Conservation (phyloP, 2,113 vertebrate genomes). For the Pterocles burchelli region DNA sequence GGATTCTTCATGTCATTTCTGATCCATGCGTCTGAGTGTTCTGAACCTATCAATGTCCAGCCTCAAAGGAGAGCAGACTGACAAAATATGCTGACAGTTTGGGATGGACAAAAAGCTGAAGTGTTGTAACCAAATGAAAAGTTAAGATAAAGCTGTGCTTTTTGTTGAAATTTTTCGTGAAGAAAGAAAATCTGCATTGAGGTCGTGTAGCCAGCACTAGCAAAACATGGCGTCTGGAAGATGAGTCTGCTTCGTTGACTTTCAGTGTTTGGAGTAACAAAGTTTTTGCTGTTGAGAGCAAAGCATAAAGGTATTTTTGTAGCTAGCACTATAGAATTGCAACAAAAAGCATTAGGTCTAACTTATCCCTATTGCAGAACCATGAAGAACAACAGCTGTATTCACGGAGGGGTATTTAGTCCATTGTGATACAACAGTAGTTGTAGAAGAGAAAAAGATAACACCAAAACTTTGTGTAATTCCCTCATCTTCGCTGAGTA, state of each 20-base stretch:
- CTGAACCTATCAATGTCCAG: not conserved
- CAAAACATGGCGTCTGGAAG: slow-evolving; percentile 19
- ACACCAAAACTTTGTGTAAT: not conserved
- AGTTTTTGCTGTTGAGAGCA: slow-evolving; percentile 45
- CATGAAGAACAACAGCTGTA: not conserved
- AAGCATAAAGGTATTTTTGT: slow-evolving; percentile 32
- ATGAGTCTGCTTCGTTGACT: slow-evolving; percentile 12
- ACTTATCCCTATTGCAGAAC: not conserved
- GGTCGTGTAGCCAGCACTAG: not conserved
- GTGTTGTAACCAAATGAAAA: not conserved
- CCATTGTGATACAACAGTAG: not conserved
- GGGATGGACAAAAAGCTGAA: not conserved
- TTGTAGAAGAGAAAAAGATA: not conserved
- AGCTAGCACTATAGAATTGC: slow-evolving; percentile 13
- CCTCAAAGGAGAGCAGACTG: not conserved
- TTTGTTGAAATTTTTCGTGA: not conserved
- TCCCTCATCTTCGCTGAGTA: slow-evolving; percentile 23
- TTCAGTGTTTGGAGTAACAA: slow-evolving; percentile 36
- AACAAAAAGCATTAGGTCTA: slow-evolving; percentile 22
- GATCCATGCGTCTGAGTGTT: not conserved
- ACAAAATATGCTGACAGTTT: not conserved
- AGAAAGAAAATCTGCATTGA: not conserved
- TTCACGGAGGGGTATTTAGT: not conserved
- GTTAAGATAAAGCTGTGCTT: not conserved
- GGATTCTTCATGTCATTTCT: not conserved